A percentile compares a stretch with the other conserved stretches of the same genome.
These are phyloP conservation scores for Rattus rattus DNA, from an alignment of 2,113 vertebrate species.

Conservation along the genomic window DNA sequence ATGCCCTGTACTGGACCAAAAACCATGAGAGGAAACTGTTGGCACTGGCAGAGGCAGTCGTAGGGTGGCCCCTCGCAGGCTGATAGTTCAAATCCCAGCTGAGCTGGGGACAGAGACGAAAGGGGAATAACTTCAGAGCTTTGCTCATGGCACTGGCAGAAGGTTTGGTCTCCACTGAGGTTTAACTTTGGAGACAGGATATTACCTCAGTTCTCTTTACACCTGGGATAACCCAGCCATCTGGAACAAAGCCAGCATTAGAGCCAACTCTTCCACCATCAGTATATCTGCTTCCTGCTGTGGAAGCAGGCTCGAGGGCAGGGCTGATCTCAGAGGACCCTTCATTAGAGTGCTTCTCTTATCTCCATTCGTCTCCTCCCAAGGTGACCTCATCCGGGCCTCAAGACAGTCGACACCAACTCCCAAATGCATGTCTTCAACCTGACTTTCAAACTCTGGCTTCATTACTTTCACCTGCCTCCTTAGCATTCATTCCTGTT, in stretches of 20 bases:
- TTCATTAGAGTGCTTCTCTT: slow-evolving; percentile 22
- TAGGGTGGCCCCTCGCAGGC: background rate
- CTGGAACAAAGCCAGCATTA: background rate
- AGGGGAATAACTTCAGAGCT: background rate
- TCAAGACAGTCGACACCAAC: background rate
- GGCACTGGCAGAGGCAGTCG: background rate
- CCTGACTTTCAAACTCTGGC: background rate
- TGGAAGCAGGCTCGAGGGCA: background rate
- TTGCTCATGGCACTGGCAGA: background rate
- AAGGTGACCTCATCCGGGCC: slow-evolving; percentile 59
- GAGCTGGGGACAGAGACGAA: background rate
- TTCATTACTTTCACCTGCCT: background rate
- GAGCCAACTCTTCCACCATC: background rate
- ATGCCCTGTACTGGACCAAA: background rate
- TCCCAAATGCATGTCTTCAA: background rate
- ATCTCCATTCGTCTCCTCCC: slow-evolving; percentile 35
- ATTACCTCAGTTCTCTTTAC: background rate
- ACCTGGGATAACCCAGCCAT: background rate
- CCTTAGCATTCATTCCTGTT: background rate
- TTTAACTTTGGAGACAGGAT: background rate
- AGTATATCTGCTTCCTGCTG: background rate
- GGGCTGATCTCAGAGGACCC: slow-evolving; percentile 45
- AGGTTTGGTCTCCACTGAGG: background rate
- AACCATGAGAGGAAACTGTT: background rate
- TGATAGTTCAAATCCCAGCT: background rate